phyloP scores from a whole-genome alignment of 2,888 invertebrate species.

The Elysia crispata region DNA sequence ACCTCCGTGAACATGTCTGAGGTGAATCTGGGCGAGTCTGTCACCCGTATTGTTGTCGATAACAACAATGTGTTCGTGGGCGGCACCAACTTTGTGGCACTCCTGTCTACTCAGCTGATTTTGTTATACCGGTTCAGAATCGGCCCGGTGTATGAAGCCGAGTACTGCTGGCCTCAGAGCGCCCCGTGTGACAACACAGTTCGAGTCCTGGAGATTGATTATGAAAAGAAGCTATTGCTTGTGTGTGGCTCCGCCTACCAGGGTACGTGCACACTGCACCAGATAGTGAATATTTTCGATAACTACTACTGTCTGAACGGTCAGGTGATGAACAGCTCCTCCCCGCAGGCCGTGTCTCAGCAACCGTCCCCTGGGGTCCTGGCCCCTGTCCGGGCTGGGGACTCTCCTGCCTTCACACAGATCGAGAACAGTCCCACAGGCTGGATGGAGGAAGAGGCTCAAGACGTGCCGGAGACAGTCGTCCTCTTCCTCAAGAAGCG shows the following conservation, averaged over 20 bases:
- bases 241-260: constrained; percentile 41
- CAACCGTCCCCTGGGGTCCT: too few species aligned
- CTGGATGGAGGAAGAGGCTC: not conserved
- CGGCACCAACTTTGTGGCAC: constrained; percentile 34
- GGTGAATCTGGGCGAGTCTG: not conserved
- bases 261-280: constrained; percentile 40
- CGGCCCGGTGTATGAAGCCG: constrained; percentile 14
- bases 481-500: not conserved
- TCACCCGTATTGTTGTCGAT: constrained; percentile 2
- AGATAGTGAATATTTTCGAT: not conserved
- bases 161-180: constrained; percentile 15
- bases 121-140: not conserved
- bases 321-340: not conserved
- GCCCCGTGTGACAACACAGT: constrained; percentile 38
- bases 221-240: not conserved
- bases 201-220: constrained; percentile 35
- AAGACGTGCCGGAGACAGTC: not conserved
- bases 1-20: not conserved
- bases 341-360: too few species aligned
- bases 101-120: not conserved
- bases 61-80: constrained; percentile 20
- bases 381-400: too few species aligned
- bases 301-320: constrained; percentile 25
- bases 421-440: not conserved
- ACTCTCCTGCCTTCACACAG: too few species aligned